These are phyloP conservation scores for Gobiocypris rarus DNA, from an alignment of 2,113 vertebrate species.

Conservation along the genomic window DNA sequence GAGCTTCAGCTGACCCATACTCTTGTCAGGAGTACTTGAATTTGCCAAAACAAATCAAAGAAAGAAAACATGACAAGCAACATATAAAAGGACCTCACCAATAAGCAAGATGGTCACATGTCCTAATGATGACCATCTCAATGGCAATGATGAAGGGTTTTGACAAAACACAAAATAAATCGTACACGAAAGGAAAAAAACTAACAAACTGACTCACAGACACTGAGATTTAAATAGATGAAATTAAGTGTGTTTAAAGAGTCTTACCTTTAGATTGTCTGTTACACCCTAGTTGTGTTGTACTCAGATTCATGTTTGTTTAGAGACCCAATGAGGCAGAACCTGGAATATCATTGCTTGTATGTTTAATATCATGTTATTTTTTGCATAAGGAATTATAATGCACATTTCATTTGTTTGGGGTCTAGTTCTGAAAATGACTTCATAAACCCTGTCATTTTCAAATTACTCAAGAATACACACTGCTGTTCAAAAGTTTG, in stretches of 20 bases:
- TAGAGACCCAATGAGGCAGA: constrained; percentile 99
- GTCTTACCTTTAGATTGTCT: constrained; percentile 93
- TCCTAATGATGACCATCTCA: constrained; percentile 68
- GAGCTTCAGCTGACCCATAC: not conserved
- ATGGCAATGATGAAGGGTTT: constrained; percentile 63
- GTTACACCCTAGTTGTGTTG: constrained; percentile 99
- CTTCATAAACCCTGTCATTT: not conserved
- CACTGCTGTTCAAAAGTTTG: not conserved
- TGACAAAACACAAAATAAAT: constrained; percentile 6
- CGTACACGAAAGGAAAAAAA: constrained; percentile 34
- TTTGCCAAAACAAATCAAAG: constrained; percentile 13
- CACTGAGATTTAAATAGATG: constrained; percentile 66
- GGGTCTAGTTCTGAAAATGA: constrained; percentile 32
- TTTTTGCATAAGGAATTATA: constrained; percentile 81
- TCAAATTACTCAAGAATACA: too few species aligned
- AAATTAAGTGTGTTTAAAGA: constrained; percentile 56
- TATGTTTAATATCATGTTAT: constrained; percentile 90
- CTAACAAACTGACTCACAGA: constrained; percentile 63
- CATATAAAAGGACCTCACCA: constrained; percentile 31
- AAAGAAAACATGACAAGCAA: constrained; percentile 31
- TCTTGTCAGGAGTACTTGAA: not conserved
- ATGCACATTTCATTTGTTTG: constrained; percentile 63
- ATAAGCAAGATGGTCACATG: constrained; percentile 58
- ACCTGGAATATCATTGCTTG: constrained; percentile 99
- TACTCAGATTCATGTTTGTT: constrained; percentile 99